These are phyloP conservation scores for Halcyon malimbica DNA, from an alignment of 2,113 vertebrate species.

Conservation along the genomic window DNA sequence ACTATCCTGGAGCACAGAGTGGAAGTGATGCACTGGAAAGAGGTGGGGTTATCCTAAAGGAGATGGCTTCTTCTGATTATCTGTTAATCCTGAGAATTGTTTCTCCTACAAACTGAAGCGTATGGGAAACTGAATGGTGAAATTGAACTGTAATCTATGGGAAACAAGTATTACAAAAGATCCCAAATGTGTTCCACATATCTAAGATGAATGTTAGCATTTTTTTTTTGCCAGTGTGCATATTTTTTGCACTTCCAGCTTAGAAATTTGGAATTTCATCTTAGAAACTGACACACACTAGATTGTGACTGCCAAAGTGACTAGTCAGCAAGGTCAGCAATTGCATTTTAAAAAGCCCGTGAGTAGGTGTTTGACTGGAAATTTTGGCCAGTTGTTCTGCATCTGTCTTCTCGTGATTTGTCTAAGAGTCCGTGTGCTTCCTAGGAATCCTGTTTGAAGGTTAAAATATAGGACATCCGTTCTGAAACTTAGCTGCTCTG, in stretches of 20 bases:
- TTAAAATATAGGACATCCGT: neutral
- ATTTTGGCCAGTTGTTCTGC: neutral
- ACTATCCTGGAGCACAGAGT: neutral
- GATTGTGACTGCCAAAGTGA: neutral
- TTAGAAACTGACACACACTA: neutral
- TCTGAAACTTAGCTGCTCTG: neutral
- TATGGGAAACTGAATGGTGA: neutral
- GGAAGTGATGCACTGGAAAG: neutral
- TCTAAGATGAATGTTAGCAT: neutral
- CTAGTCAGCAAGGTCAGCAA: neutral
- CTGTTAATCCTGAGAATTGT: neutral
- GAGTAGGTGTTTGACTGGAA: neutral
- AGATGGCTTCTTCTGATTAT: neutral
- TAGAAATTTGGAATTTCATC: neutral
- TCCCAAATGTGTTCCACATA: neutral
- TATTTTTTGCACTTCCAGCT: neutral
- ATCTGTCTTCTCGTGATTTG: neutral
- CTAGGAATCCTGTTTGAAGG: neutral
- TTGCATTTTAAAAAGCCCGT: neutral
- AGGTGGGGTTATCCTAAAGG: neutral
- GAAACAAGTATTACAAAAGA: neutral
- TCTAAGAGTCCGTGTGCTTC: neutral
- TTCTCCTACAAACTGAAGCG: neutral
- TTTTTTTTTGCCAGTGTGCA: neutral
- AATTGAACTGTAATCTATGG: neutral